A percentile compares a stretch with the other conserved stretches of the same genome.
Conservation (phyloP, 2,888 invertebrate species). For the Diadromus collaris region DNA sequence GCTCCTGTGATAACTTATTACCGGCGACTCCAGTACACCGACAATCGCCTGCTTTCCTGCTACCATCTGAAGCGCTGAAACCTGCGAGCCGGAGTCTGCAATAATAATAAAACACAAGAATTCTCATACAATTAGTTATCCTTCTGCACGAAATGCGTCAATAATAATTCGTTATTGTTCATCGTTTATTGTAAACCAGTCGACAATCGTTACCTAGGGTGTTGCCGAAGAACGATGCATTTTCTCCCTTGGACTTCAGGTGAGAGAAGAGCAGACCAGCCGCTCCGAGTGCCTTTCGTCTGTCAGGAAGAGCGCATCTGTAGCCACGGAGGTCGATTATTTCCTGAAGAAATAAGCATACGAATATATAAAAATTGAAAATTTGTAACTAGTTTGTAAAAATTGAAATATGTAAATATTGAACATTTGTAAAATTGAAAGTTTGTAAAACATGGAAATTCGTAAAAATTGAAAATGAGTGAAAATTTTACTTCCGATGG, state of each 20-base stretch:
- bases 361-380: background rate
- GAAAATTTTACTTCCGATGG: no score
- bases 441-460: no score
- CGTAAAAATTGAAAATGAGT: no score
- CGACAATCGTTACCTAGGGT: conserved; percentile 67
- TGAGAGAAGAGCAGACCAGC: conserved; percentile 69
- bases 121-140: background rate
- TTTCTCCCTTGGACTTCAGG: conserved; percentile 71
- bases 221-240: conserved; percentile 74
- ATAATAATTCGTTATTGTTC: background rate
- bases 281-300: conserved; percentile 66
- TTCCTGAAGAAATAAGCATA: conserved; percentile 61
- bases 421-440: no score
- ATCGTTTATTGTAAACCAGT: conserved; percentile 1
- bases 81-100: conserved; percentile 72
- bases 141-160: background rate
- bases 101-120: background rate
- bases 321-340: conserved; percentile 73
- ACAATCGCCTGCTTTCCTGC: conserved; percentile 73
- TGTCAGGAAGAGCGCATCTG: conserved; percentile 72
- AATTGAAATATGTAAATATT: no score
- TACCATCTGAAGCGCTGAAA: conserved; percentile 74
- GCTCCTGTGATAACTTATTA: conserved; percentile 69
- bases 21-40: conserved; percentile 73
- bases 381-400: background rate